phyloP scores from a whole-genome alignment of 2,113 vertebrate species.

The Promerops cafer region DNA sequence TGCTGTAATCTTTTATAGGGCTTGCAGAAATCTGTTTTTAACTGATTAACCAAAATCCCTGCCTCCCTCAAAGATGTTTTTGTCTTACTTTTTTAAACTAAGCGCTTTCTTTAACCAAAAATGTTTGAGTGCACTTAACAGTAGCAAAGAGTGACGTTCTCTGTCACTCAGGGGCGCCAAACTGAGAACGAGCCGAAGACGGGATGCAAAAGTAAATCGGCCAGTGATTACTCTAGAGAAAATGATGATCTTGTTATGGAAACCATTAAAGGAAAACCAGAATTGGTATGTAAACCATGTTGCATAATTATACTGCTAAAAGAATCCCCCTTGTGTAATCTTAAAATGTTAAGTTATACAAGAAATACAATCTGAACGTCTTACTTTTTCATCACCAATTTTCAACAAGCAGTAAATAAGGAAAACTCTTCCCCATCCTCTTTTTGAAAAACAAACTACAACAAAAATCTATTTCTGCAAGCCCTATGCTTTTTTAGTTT shows the following conservation, averaged over 20 bases:
- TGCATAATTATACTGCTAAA: neutral
- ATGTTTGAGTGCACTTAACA: neutral
- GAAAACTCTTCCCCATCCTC: neutral
- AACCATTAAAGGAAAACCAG: constrained; percentile 57
- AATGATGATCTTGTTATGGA: constrained; percentile 60
- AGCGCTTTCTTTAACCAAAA: neutral
- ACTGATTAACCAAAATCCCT: neutral
- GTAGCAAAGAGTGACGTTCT: constrained; percentile 33
- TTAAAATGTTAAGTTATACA: neutral
- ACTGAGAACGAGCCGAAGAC: constrained; percentile 36
- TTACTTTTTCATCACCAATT: neutral
- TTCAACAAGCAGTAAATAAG: neutral
- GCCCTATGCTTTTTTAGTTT: neutral
- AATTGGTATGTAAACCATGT: constrained; percentile 27
- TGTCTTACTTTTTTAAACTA: neutral
- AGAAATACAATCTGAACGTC: neutral
- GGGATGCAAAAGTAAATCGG: constrained; percentile 26
- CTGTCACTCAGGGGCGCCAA: constrained; percentile 54
- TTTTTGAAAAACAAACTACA: neutral
- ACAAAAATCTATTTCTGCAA: constrained; percentile 30
- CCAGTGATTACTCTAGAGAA: constrained; percentile 56
- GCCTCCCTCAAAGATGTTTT: neutral
- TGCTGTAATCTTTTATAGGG: neutral
- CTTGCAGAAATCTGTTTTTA: constrained; percentile 39
- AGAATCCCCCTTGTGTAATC: neutral